Percentiles rank a stretch among this genome's conserved stretches.
Conservation (phyloP, 2,888 invertebrate genomes). For the Didymodactylos carnosus region DNA sequence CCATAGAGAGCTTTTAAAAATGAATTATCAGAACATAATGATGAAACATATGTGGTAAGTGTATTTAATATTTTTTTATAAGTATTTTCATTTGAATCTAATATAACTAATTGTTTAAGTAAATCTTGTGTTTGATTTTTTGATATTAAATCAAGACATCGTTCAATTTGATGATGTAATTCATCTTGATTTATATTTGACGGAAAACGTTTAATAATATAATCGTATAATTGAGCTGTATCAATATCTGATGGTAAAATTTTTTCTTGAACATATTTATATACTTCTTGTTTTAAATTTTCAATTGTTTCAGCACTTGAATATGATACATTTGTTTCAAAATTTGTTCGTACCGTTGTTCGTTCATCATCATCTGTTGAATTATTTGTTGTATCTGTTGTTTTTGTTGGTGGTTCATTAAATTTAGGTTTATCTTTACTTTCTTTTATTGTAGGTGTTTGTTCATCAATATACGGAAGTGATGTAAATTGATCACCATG, state of each 20-base stretch:
- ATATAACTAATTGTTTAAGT: too few species aligned
- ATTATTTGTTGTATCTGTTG: background rate
- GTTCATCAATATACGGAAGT: background rate
- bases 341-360: background rate
- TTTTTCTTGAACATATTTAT: background rate
- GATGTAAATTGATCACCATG: background rate
- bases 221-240: background rate
- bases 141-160: background rate
- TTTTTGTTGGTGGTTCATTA: background rate
- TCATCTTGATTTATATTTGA: background rate
- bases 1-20: background rate
- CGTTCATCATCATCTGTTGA: background rate
- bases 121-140: background rate
- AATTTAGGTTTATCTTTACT: too few species aligned
- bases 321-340: background rate
- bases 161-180: background rate
- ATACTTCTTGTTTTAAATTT: background rate
- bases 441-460: too few species aligned
- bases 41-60: background rate
- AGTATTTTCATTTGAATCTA: background rate
- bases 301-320: background rate
- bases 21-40: background rate
- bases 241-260: background rate
- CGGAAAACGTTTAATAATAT: background rate
- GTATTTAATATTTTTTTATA: background rate